These are phyloP conservation scores for Cepaea hortensis DNA, from an alignment of 2,888 invertebrate genomes.

Conservation along the genomic window DNA sequence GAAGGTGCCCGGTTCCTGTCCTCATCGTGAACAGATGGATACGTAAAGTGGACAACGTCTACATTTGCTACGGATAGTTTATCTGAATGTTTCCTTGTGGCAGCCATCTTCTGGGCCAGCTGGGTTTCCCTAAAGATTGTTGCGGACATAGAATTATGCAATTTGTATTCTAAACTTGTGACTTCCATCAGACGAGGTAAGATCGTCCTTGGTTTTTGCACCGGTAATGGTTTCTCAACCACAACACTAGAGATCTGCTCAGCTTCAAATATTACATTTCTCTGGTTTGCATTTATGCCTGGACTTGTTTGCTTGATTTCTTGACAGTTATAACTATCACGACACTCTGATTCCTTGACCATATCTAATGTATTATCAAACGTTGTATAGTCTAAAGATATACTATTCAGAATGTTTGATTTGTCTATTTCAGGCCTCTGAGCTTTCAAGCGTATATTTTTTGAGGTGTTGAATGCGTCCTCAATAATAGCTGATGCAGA, in stretches of 20 bases:
- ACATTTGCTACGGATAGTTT: not conserved
- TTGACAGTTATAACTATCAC: not conserved
- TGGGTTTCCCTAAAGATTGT: slow-evolving; percentile 32
- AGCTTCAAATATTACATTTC: not conserved
- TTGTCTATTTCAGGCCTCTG: not conserved
- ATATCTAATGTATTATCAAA: not conserved
- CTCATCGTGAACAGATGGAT: not conserved
- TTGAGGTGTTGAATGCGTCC: not conserved
- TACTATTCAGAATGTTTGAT: not conserved
- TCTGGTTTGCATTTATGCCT: not conserved
- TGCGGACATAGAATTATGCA: slow-evolving; percentile 27
- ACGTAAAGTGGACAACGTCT: not conserved
- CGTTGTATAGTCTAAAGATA: not conserved
- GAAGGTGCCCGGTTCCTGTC: not conserved
- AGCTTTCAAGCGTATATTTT: not conserved
- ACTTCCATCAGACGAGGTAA: not conserved
- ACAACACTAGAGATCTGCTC: not conserved
- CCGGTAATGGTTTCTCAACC: not conserved
- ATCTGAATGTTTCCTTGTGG: not conserved
- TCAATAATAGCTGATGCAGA: not conserved
- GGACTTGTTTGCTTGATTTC: not conserved
- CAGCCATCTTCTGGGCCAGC: not conserved
- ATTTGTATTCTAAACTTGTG: slow-evolving; percentile 11
- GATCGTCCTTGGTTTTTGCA: not conserved
- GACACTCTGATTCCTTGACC: not conserved